Evolutionary conservation across 2,113 vertebrate genomes (phyloP).

Genomic region (Nansenia antarctica): DNA sequence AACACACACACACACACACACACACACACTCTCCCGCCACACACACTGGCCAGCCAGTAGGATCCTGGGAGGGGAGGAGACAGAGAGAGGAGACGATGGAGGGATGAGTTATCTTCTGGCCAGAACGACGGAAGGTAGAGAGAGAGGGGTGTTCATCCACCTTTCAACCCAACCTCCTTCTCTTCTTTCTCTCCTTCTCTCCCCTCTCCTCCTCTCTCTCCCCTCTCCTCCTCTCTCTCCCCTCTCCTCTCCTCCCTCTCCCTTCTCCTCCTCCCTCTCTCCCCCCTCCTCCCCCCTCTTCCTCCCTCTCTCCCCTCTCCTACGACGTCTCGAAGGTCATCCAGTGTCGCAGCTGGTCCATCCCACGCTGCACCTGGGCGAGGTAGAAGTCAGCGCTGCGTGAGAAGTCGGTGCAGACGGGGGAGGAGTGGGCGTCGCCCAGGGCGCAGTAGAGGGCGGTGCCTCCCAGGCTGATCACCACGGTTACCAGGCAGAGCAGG

Average conservation of each 20-base stretch:
- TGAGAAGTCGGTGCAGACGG: constrained; percentile 92
- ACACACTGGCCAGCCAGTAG: not conserved
- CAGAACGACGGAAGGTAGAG: too few relatives aligned
- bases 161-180: not conserved
- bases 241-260: not conserved
- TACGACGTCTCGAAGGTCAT: constrained; percentile 80
- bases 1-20: not conserved
- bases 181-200: too few relatives aligned
- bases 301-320: constrained; percentile 29
- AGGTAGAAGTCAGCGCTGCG: constrained; percentile 93
- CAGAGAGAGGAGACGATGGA: not conserved
- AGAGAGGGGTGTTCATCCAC: not conserved
- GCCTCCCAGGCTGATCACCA: constrained; percentile 94
- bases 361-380: constrained; percentile 80
- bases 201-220: not conserved
- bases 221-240: constrained; percentile 8
- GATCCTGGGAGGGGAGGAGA: not conserved
- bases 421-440: constrained; percentile 87
- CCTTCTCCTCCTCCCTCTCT: not conserved
- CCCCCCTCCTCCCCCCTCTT: not conserved
- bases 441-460: constrained; percentile 96
- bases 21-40: not conserved
- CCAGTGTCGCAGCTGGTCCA: constrained; percentile 88
- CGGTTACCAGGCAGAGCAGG: constrained; percentile 90
- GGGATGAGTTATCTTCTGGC: too few relatives aligned